phyloP scores from a whole-genome alignment of 2,797 vertebrate species.

The Alauda arvensis region DNA sequence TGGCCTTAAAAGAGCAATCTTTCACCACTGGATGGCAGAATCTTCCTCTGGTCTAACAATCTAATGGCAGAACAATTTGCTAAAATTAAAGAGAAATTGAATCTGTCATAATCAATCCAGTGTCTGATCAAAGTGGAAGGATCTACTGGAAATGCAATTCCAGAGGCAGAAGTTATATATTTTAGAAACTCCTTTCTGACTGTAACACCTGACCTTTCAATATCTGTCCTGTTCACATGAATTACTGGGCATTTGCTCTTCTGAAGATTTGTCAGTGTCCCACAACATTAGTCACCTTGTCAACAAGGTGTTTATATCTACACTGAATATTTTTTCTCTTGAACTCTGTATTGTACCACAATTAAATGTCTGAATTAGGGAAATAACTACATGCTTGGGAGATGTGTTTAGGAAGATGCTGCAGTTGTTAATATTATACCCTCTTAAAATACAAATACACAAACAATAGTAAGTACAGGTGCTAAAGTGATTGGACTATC shows the following conservation, averaged over 20 bases:
- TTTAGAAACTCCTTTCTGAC: slow-evolving; percentile 7
- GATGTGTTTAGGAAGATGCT: background rate
- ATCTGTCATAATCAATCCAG: slow-evolving; percentile 16
- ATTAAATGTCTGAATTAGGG: background rate
- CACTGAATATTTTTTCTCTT: background rate
- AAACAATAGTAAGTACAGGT: background rate
- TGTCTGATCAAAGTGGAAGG: slow-evolving; percentile 6
- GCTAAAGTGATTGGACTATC: background rate
- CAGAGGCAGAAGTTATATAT: background rate
- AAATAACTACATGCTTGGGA: background rate
- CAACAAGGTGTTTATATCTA: background rate
- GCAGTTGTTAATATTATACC: background rate
- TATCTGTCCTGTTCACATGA: background rate
- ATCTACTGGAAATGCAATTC: slow-evolving; percentile 30
- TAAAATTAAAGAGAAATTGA: slow-evolving; percentile 25
- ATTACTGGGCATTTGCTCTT: background rate
- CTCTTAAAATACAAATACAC: background rate
- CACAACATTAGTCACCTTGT: background rate
- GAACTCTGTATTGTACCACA: background rate
- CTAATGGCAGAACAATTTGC: background rate
- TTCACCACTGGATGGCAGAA: slow-evolving; percentile 62
- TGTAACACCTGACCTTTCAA: background rate
- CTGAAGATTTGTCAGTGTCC: background rate
- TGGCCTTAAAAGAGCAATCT: background rate
- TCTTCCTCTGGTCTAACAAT: slow-evolving; percentile 25